phyloP scores from a whole-genome alignment of 53 echinoderm and acorn worm genomes.

The Astropecten irregularis region DNA sequence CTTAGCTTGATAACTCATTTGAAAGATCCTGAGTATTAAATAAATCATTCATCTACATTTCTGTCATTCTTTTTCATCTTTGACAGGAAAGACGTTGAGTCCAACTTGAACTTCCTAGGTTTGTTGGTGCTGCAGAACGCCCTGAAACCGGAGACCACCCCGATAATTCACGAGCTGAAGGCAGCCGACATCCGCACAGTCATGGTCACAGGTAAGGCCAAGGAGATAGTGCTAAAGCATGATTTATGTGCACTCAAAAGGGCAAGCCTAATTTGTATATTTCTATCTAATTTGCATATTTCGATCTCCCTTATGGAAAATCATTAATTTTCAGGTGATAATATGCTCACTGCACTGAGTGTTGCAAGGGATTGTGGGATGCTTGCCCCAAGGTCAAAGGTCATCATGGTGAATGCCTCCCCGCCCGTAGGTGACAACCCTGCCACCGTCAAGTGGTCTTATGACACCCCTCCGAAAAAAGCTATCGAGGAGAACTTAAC shows the following conservation, averaged over 20 bases:
- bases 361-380: constrained; percentile 98
- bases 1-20: too few relatives aligned
- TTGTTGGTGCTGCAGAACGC: constrained; percentile 70
- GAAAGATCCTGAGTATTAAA: too few relatives aligned
- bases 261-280: too few relatives aligned
- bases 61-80: too few relatives aligned
- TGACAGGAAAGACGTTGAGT: constrained; percentile 65
- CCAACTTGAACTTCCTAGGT: constrained; percentile 61
- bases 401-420: constrained; percentile 80
- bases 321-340: constrained; percentile 95
- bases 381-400: constrained; percentile 75
- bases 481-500: constrained; percentile 2
- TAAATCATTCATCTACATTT: too few relatives aligned
- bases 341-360: constrained; percentile 94
- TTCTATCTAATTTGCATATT: too few relatives aligned
- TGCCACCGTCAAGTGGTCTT: constrained; percentile 78
- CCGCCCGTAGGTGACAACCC: constrained; percentile 63
- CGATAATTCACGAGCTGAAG: constrained; percentile 57
- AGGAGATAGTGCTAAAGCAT: neutral
- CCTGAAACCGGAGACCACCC: constrained; percentile 70
- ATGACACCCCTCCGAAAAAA: constrained; percentile 64
- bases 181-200: constrained; percentile 68
- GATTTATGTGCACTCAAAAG: too few relatives aligned
- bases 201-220: constrained; percentile 67
- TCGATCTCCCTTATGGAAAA: too few relatives aligned